These are phyloP conservation scores for Oreonectes daqikongensis DNA, from an alignment of 2,797 vertebrate species.

Conservation along the genomic window DNA sequence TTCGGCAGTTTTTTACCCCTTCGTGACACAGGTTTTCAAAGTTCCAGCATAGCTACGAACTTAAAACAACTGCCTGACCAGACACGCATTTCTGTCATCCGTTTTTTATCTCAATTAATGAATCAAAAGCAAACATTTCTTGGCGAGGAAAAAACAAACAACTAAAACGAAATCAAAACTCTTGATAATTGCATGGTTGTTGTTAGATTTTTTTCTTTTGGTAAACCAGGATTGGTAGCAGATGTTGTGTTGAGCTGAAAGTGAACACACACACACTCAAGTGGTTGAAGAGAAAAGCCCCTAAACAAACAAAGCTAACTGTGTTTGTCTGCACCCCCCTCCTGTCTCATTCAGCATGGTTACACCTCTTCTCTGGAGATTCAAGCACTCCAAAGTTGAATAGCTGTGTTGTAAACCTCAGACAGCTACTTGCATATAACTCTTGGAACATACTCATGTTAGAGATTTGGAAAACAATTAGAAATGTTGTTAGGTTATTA, in stretches of 20 bases:
- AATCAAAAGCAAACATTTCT: background rate
- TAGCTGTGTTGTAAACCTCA: constrained; percentile 62
- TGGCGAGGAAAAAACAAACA: constrained; percentile 4
- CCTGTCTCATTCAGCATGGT: constrained; percentile 24
- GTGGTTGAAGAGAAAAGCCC: constrained; percentile 55
- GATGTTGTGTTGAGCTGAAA: constrained; percentile 75
- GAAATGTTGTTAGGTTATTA: constrained; percentile 69
- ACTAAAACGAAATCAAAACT: background rate
- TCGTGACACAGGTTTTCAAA: constrained; percentile 1
- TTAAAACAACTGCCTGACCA: background rate
- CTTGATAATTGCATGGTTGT: constrained; percentile 67
- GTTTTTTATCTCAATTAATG: constrained; percentile 3
- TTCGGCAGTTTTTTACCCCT: background rate
- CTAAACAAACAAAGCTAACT: constrained; percentile 75
- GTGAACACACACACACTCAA: constrained; percentile 67
- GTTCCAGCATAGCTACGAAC: background rate
- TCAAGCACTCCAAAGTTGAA: constrained; percentile 55
- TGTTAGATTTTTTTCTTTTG: constrained; percentile 50
- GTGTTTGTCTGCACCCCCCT: constrained; percentile 73
- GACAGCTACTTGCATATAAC: constrained; percentile 56
- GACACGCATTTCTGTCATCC: background rate
- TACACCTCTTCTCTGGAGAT: constrained; percentile 45
- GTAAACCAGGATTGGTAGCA: constrained; percentile 74
- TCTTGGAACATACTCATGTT: constrained; percentile 63
- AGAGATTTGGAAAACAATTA: constrained; percentile 66